phyloP scores from a whole-genome alignment of 1,140 invertebrate species.

The Lepidurus arcticus region DNA sequence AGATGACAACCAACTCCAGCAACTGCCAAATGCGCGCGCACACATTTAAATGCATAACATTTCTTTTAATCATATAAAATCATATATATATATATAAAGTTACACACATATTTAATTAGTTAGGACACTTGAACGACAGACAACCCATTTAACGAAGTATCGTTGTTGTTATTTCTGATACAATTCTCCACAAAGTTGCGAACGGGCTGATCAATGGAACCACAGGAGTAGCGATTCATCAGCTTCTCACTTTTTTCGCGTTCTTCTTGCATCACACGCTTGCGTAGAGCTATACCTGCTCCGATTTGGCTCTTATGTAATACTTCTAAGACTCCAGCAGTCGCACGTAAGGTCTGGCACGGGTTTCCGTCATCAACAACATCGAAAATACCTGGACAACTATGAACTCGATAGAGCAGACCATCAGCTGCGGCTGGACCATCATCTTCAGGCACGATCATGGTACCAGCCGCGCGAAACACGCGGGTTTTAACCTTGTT shows the following conservation, averaged over 20 bases:
- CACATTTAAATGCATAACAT: background rate
- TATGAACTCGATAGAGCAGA: constrained; percentile 31
- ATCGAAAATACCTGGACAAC: constrained; percentile 31
- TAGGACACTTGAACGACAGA: constrained; percentile 33
- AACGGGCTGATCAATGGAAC: constrained; percentile 24
- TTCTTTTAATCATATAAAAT: background rate
- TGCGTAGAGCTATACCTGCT: background rate
- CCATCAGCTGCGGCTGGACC: background rate
- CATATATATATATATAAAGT: constrained; percentile 17
- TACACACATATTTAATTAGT: constrained; percentile 12
- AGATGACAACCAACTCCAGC: background rate
- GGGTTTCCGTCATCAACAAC: constrained; percentile 11
- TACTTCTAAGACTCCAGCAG: constrained; percentile 26
- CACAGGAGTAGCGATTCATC: constrained; percentile 33
- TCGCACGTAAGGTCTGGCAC: constrained; percentile 14
- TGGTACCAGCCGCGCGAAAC: background rate
- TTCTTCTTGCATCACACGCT: constrained; percentile 19
- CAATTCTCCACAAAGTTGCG: background rate
- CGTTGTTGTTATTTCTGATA: background rate
- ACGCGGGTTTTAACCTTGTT: background rate
- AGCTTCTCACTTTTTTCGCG: constrained; percentile 22
- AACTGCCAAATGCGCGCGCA: background rate
- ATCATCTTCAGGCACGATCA: constrained; percentile 15
- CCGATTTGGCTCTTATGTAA: constrained; percentile 1
- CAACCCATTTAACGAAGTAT: constrained; percentile 23